Conservation (phyloP, 2,113 vertebrate genomes). For the Cephalopterus ornatus region DNA sequence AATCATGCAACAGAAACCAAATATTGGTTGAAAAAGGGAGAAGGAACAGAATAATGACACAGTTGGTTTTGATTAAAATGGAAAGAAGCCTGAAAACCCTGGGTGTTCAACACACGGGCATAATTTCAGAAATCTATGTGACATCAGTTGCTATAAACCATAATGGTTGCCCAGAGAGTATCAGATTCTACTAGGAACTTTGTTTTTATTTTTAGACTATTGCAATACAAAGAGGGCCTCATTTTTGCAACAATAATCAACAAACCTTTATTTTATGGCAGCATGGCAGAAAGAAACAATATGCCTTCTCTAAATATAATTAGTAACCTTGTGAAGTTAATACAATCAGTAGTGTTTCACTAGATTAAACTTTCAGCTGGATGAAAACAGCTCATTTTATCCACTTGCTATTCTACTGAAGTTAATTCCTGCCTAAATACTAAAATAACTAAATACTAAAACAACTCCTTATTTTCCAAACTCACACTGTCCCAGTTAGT, state of each 20-base stretch:
- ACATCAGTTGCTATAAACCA: constrained; percentile 28
- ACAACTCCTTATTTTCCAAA: not conserved
- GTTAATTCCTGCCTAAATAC: constrained; percentile 31
- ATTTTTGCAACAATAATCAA: not conserved
- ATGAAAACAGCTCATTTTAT: constrained; percentile 31
- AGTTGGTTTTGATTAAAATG: constrained; percentile 45
- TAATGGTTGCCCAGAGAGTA: not conserved
- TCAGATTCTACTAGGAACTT: constrained; percentile 3
- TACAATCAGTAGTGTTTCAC: not conserved
- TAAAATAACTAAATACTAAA: not conserved
- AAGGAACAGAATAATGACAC: not conserved
- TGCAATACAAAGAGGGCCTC: not conserved
- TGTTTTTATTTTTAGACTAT: constrained; percentile 16
- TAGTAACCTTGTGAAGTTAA: constrained; percentile 38
- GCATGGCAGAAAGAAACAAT: not conserved
- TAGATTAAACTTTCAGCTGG: constrained; percentile 18
- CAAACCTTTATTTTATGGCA: constrained; percentile 25
- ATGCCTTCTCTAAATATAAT: constrained; percentile 35
- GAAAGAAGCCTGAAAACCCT: constrained; percentile 19
- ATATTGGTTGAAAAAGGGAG: not conserved
- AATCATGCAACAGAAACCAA: constrained; percentile 45
- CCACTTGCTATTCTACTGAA: not conserved
- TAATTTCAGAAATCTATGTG: constrained; percentile 24
- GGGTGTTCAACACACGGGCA: not conserved
- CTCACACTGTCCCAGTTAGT: too few relatives aligned